These are phyloP conservation scores for Aphis gossypii DNA, from an alignment of 1,140 invertebrate genomes.

Conservation along the genomic window DNA sequence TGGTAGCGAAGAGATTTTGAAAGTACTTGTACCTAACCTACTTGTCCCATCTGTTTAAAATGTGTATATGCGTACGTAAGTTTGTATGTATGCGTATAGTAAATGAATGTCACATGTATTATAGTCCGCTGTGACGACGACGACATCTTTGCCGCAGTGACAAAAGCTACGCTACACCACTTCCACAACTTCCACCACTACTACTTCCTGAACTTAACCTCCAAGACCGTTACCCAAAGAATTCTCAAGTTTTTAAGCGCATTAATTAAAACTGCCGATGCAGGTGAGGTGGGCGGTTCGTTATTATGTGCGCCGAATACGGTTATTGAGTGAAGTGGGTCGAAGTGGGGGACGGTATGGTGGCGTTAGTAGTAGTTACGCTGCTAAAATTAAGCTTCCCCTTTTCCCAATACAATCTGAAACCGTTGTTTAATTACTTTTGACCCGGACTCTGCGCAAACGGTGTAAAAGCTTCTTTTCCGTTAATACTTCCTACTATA, in stretches of 20 bases:
- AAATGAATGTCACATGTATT: not conserved
- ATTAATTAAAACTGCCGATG: slow-evolving; percentile 20
- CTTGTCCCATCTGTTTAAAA: not conserved
- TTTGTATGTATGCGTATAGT: not conserved
- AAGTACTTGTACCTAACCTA: not conserved
- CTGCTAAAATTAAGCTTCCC: slow-evolving; percentile 30
- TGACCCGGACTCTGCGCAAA: not conserved
- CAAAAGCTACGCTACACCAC: not conserved
- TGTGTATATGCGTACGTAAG: not conserved
- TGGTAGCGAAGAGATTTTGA: not conserved
- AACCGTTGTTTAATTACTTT: slow-evolving; percentile 53
- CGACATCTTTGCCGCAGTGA: slow-evolving; percentile 18
- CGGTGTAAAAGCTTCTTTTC: slow-evolving; percentile 13
- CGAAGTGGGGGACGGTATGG: not conserved
- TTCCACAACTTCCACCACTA: not conserved
- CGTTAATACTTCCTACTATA: slow-evolving; percentile 1
- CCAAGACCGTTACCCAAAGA: not conserved
- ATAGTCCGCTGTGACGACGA: not conserved
- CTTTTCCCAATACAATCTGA: slow-evolving; percentile 24
- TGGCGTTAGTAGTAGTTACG: not conserved
- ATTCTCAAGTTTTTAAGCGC: slow-evolving; percentile 13
- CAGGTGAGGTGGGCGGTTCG: not conserved
- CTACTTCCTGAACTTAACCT: no score
- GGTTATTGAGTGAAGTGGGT: not conserved
- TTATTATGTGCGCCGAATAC: slow-evolving; percentile 10